phyloP scores from a whole-genome alignment of 2,797 vertebrate species.

The Brachymystax lenok region DNA sequence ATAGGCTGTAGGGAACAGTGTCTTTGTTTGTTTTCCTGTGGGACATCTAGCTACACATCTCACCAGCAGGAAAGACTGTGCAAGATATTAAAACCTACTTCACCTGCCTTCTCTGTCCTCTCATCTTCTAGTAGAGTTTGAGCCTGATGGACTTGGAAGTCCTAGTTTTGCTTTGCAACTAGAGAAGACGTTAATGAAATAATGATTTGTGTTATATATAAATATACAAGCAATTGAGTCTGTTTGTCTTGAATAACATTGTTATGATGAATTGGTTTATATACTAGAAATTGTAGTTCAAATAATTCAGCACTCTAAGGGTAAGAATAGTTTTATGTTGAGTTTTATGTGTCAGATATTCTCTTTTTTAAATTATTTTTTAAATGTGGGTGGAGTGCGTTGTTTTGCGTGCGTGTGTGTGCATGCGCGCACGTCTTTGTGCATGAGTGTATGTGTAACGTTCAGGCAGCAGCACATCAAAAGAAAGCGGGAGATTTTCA shows the following conservation, averaged over 20 bases:
- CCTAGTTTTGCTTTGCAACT: background rate
- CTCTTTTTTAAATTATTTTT: slow-evolving; percentile 7
- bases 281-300: background rate
- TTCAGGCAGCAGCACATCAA: slow-evolving; percentile 79
- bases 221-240: background rate
- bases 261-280: background rate
- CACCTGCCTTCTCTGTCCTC: slow-evolving; percentile 14
- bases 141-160: background rate
- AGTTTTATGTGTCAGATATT: slow-evolving; percentile 16
- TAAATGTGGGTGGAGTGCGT: slow-evolving; percentile 28
- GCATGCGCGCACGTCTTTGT: slow-evolving; percentile 32
- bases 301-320: background rate
- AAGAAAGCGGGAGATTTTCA: slow-evolving; percentile 81
- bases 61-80: background rate
- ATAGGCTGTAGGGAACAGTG: background rate
- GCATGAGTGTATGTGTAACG: slow-evolving; percentile 44
- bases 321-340: background rate
- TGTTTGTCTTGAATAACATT: background rate
- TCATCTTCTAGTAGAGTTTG: slow-evolving; percentile 20
- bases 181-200: background rate
- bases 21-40: slow-evolving; percentile 4
- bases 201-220: background rate
- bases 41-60: background rate
- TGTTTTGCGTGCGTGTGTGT: slow-evolving; percentile 24
- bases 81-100: background rate